A percentile compares a stretch with the other conserved stretches of the same genome.
These are phyloP conservation scores for Falco naumanni DNA, from an alignment of 2,797 vertebrate genomes.

Conservation along the genomic window DNA sequence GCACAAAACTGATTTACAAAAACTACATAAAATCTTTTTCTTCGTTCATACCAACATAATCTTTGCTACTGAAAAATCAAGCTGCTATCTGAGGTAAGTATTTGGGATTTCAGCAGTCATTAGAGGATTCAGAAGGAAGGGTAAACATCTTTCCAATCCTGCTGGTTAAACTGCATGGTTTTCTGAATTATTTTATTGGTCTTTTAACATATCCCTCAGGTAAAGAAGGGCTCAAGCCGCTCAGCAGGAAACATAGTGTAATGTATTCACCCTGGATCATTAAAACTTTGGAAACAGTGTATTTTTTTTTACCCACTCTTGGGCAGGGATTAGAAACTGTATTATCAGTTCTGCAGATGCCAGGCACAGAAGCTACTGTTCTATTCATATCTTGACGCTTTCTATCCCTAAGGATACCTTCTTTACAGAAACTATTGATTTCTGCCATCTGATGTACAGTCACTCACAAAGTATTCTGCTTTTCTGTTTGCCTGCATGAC, in stretches of 20 bases:
- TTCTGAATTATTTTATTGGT: slow-evolving; percentile 3
- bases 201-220: background rate
- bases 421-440: slow-evolving; percentile 65
- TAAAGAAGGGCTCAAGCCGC: background rate
- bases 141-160: background rate
- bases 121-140: background rate
- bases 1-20: background rate
- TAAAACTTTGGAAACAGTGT: slow-evolving; percentile 25
- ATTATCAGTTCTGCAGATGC: slow-evolving; percentile 42
- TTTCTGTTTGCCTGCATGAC: slow-evolving; percentile 23
- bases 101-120: background rate
- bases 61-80: background rate
- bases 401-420: slow-evolving; percentile 33
- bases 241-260: background rate
- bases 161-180: background rate
- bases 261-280: slow-evolving; percentile 13
- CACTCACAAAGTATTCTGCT: slow-evolving; percentile 43
- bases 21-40: background rate
- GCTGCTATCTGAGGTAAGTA: background rate
- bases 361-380: slow-evolving; percentile 11
- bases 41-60: background rate
- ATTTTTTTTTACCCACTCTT: background rate
- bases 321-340: slow-evolving; percentile 31
- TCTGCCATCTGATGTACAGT: slow-evolving; percentile 42
- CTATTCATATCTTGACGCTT: slow-evolving; percentile 30